Percentiles rank a stretch among this genome's conserved stretches.
Conservation (phyloP, 1,140 invertebrate species). For the Cherax destructor region DNA sequence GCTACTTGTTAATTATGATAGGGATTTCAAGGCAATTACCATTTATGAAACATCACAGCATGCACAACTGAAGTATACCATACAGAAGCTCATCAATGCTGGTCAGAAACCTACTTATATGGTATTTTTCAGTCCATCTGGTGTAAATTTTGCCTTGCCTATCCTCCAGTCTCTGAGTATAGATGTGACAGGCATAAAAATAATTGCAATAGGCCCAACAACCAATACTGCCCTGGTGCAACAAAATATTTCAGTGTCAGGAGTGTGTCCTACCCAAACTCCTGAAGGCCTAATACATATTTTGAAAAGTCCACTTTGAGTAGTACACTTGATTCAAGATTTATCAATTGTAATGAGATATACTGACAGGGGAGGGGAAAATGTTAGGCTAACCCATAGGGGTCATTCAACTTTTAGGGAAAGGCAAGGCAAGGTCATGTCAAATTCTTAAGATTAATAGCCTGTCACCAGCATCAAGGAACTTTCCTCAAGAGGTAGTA, state of each 20-base stretch:
- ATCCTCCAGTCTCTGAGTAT: slow-evolving; percentile 73
- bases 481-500: too few species aligned
- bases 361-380: too few species aligned
- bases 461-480: too few species aligned
- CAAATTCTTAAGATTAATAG: too few species aligned
- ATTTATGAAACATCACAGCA: slow-evolving; percentile 75
- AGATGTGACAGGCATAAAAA: slow-evolving; percentile 73
- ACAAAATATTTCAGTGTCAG: slow-evolving; percentile 73
- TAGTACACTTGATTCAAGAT: too few species aligned
- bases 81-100: slow-evolving; percentile 73
- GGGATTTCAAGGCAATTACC: slow-evolving; percentile 74
- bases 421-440: too few species aligned
- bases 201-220: slow-evolving; percentile 76
- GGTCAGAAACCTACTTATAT: slow-evolving; percentile 74
- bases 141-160: slow-evolving; percentile 73
- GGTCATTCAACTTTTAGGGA: too few species aligned
- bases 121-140: slow-evolving; percentile 78
- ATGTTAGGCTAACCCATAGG: too few species aligned
- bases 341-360: too few species aligned
- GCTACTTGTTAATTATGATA: slow-evolving; percentile 73
- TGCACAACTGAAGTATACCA: slow-evolving; percentile 73
- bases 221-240: slow-evolving; percentile 75
- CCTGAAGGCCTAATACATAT: slow-evolving; percentile 71
- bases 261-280: slow-evolving; percentile 74
- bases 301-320: slow-evolving; percentile 32